Evolutionary conservation across 2,888 invertebrate species (phyloP), one percentile per base, ranked within the genome.

Genomic region (Andrena bucephala): DNA sequence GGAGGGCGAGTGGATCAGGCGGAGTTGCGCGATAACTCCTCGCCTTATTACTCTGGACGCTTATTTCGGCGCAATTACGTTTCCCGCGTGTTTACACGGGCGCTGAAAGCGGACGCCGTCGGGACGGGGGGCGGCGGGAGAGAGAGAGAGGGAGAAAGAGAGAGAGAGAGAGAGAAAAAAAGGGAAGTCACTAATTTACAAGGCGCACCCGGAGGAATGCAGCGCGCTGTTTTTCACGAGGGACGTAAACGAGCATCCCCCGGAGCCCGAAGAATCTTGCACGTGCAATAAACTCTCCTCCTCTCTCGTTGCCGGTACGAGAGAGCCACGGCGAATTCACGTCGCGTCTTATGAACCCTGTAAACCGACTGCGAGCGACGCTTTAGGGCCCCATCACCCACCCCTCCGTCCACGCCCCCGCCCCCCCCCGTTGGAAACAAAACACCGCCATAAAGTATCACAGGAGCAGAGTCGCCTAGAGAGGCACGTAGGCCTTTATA

Each of bases 401-500:
- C 71, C 81, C 83, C 76, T 84, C 84, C 29, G 29, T 85, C 72
- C 57, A 74, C 48, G 29, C 69, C 68, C 54, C 79, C 69, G 59
- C 76, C 71, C 80, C 76, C 71, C 80, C 84, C 71, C 84, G 84
- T 63, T 83, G 87, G 89, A 90, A 89, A 92, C 89, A 91, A 91
- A 91, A 92, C 89, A 90, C 89, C 87, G 81, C 89, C 83, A 88
- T 90, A 91, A 89, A 89, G 86, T 88, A 89, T 87, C 89, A 83
- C 83, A 76, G 68, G 36, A 76, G 77, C 83, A 76, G 78, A 83
- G 82, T 67, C 71, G 81, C 82, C 85, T 81, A 76, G 87, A 85
- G 89, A 87, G 42, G 90, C 92, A 92, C 92, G 91, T 91, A 92
- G 92, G 91, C 92, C 90, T 93, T 92, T 93, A 93, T 93, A 93